These are phyloP conservation scores for Brevimyrus niger DNA, from an alignment of 2,113 vertebrate genomes.

Conservation along the genomic window DNA sequence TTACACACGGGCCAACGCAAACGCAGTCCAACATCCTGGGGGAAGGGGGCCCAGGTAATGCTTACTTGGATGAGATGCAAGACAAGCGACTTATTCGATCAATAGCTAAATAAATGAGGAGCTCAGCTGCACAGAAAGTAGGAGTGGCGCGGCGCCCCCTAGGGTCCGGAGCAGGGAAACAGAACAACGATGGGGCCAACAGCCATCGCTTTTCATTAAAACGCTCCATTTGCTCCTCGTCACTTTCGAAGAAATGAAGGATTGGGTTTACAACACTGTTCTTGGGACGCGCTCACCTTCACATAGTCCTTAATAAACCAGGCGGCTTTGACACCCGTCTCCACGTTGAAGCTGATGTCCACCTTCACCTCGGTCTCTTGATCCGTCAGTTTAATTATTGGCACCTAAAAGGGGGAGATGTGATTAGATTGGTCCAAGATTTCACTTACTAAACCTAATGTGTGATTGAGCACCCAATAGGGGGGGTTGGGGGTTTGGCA, in stretches of 20 bases:
- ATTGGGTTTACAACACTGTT: not conserved
- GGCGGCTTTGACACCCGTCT: slow-evolving; percentile 93
- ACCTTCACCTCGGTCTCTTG: slow-evolving; percentile 97
- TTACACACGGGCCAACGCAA: not conserved
- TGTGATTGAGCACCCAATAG: not conserved
- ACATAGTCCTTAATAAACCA: slow-evolving; percentile 92
- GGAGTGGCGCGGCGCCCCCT: not conserved
- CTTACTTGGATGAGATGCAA: not conserved
- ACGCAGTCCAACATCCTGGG: not conserved
- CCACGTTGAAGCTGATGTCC: slow-evolving; percentile 98
- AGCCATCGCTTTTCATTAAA: not conserved
- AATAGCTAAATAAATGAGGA: not conserved
- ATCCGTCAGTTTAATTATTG: slow-evolving; percentile 97
- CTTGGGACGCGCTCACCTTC: slow-evolving; percentile 63
- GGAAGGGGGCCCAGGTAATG: not conserved
- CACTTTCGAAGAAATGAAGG: not conserved
- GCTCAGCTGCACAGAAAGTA: not conserved
- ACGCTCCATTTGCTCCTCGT: not conserved
- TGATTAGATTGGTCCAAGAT: not conserved
- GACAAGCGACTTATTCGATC: not conserved
- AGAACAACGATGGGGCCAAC: not conserved
- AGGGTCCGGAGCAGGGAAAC: not conserved
- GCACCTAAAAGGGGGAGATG: slow-evolving; percentile 65
- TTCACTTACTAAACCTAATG: not conserved
- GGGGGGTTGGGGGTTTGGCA: not conserved